Conservation (phyloP, 2,797 vertebrate genomes). For the Anas acuta region DNA sequence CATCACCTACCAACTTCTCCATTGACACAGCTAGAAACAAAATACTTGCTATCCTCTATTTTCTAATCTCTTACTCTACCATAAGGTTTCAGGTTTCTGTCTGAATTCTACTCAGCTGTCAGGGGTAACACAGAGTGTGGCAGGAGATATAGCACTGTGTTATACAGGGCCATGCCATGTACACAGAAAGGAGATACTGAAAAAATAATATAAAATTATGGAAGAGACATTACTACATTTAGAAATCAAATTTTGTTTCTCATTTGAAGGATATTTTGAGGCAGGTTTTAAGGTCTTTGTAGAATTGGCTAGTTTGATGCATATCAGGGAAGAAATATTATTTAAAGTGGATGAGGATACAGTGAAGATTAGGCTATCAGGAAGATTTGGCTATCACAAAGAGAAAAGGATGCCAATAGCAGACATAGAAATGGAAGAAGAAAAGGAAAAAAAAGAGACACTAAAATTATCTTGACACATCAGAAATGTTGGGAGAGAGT, state of each 20-base stretch:
- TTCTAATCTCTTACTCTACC: background rate
- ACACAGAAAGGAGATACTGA: background rate
- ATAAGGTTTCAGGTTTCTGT: background rate
- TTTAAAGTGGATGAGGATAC: background rate
- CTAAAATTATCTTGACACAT: background rate
- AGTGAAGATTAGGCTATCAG: fast-evolving
- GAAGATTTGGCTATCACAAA: background rate
- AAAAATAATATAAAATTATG: background rate
- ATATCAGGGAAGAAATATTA: background rate
- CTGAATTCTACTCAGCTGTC: background rate
- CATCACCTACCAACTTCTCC: background rate
- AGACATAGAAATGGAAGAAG: background rate
- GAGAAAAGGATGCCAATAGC: background rate
- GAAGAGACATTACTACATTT: background rate
- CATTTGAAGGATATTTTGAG: background rate
- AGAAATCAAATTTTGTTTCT: background rate
- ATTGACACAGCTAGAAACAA: background rate
- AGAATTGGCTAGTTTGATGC: background rate
- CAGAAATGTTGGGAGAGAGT: background rate
- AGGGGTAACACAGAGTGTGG: background rate
- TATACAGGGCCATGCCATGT: background rate
- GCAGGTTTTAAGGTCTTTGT: background rate
- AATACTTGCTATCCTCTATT: background rate
- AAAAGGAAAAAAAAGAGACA: background rate
- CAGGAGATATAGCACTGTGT: background rate